Evolutionary conservation across 37 sponge, comb jelly and placozoan species (phyloP), one percentile per base, ranked within the genome.

Genomic region (Agelas oroides): DNA sequence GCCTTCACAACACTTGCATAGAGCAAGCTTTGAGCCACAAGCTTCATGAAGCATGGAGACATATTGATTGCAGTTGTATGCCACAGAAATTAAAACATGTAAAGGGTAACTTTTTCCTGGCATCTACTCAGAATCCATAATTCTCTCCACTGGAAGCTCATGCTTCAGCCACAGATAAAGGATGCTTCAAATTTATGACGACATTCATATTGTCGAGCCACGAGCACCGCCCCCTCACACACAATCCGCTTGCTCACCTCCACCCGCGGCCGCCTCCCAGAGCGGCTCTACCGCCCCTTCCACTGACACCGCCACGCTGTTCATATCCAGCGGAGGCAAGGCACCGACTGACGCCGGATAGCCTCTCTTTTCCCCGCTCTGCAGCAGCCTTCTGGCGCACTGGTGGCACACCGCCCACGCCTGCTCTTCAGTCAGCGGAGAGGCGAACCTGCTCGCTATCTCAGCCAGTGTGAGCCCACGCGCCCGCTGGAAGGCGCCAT

Each of bases 331-430:
- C 33, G 32, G 6, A 23, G 36, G 71, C 30, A 28, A 20, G 20
- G 77, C 59, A 55, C 38, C 35, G 58, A 31, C 31, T 76, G 35
- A 19, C 28, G 2, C 33, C 23, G 31, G 77, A 27, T 53, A 46
- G 46, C 46, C 46, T 8, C 46, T 46, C 46, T 46, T 46, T 8
- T 46, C 46, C 11, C 79, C n/a, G 40, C 15, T 13, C 16, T 32
- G 46, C 65, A 40, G 19, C 13, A 78, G 13, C 21, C 66, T 78
- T 15, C 30, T 38, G 28, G 55, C n/a, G 25, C 65, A 68, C 70
- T 80, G 81, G 37, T 80, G 28, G 81, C 53, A 54, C 20, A 80
- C 55, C 31, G 70, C 81, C 81, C 81, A 80, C n/a, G 81, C 69
- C 19, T 80, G 81, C 56, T 69, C 70, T 56, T 80, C 81, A 8